A percentile compares a stretch with the other conserved stretches of the same genome.
Evolutionary conservation across 2,797 vertebrate species (phyloP).

Genomic region (Girardinus metallicus): DNA sequence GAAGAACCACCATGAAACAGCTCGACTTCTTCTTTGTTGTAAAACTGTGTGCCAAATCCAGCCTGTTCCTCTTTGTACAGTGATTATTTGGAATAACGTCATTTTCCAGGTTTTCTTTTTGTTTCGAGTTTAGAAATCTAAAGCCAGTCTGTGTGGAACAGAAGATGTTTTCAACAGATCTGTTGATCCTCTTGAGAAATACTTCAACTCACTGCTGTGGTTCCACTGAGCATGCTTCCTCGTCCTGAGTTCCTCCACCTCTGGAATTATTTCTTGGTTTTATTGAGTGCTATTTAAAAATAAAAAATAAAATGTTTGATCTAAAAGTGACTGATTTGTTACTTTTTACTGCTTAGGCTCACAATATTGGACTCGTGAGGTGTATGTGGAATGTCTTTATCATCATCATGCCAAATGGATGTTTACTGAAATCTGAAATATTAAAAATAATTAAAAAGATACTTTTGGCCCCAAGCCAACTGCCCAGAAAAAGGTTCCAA

Average conservation of each 20-base stretch:
- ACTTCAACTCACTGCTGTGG: slow-evolving; percentile 44
- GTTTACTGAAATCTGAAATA: too few species aligned
- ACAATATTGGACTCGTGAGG: neutral
- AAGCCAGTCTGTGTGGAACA: slow-evolving; percentile 42
- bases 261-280: slow-evolving; percentile 45
- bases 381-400: neutral
- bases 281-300: slow-evolving; percentile 56
- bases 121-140: slow-evolving; percentile 14
- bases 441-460: too few species aligned
- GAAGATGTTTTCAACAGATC: slow-evolving; percentile 20
- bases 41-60: slow-evolving; percentile 38
- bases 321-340: slow-evolving; percentile 8
- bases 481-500: too few species aligned
- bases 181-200: slow-evolving; percentile 23
- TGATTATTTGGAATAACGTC: slow-evolving; percentile 39
- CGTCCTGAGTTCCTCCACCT: slow-evolving; percentile 43
- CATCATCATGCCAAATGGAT: neutral
- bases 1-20: slow-evolving; percentile 34
- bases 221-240: slow-evolving; percentile 65
- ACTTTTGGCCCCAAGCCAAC: too few species aligned
- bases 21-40: slow-evolving; percentile 45
- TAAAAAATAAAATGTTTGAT: slow-evolving; percentile 58
- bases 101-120: slow-evolving; percentile 28
- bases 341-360: neutral
- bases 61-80: slow-evolving; percentile 48